Conservation (phyloP, 2,113 vertebrate genomes). For the Muntiacus muntjak region DNA sequence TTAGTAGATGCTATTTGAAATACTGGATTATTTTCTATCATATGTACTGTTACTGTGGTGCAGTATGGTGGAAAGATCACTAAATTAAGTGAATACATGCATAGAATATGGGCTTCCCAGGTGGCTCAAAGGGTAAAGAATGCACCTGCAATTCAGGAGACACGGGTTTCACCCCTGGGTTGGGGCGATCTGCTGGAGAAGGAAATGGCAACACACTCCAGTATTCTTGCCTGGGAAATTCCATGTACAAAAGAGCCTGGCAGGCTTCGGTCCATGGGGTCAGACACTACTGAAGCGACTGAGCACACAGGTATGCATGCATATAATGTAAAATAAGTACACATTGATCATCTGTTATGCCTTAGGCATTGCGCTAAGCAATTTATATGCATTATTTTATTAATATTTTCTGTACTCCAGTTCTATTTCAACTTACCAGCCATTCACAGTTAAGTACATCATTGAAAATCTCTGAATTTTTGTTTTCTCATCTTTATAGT, state of each 20-base stretch:
- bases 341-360: not conserved
- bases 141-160: not conserved
- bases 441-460: not conserved
- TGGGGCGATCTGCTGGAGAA: not conserved
- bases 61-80: not conserved
- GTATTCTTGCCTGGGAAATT: not conserved
- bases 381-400: conserved; percentile 20
- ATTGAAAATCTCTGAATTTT: conserved; percentile 35
- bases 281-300: not conserved
- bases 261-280: not conserved
- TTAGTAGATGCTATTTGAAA: conserved; percentile 41
- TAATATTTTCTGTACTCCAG: not conserved
- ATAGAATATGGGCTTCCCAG: not conserved
- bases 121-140: not conserved
- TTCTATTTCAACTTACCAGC: conserved; percentile 8
- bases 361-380: not conserved
- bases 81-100: not conserved
- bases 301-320: not conserved
- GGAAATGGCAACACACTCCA: not conserved
- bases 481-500: conserved; percentile 9
- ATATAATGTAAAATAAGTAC: not conserved
- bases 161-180: not conserved
- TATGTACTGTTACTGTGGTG: not conserved
- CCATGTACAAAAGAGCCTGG: not conserved
- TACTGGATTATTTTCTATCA: conserved; percentile 14